Conservation (phyloP, 1,140 invertebrate species). For the Nasonia giraulti region DNA sequence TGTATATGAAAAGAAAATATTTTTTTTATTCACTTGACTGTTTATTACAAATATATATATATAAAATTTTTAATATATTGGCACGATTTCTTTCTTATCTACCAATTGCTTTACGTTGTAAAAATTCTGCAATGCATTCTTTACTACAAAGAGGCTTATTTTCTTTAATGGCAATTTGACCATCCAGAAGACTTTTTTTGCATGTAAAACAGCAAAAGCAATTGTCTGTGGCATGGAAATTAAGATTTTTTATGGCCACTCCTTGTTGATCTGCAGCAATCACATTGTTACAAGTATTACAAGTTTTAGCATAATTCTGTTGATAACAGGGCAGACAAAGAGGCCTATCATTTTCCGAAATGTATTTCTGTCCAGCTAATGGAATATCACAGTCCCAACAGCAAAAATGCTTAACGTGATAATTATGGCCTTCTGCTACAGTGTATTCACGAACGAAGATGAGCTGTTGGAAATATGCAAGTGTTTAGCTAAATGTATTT, state of each 20-base stretch:
- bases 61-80: constrained; percentile 32
- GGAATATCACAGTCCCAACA: constrained; percentile 90
- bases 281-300: constrained; percentile 80
- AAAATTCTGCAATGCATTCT: constrained; percentile 67
- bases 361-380: constrained; percentile 86
- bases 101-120: constrained; percentile 38
- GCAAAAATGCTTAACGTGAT: constrained; percentile 92
- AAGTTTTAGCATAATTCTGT: constrained; percentile 84
- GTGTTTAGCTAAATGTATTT: constrained; percentile 35
- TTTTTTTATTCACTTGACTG: constrained; percentile 5
- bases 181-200: constrained; percentile 81
- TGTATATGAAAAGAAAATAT: neutral
- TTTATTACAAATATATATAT: constrained; percentile 45
- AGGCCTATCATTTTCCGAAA: constrained; percentile 85
- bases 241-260: constrained; percentile 82
- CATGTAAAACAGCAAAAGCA: constrained; percentile 87
- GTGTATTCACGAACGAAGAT: constrained; percentile 91
- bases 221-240: constrained; percentile 85
- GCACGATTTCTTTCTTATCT: constrained; percentile 26
- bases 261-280: constrained; percentile 87
- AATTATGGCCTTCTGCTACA: constrained; percentile 86
- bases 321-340: constrained; percentile 88
- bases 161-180: constrained; percentile 79
- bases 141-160: constrained; percentile 82
- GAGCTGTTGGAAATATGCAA: constrained; percentile 72